Conservation (phyloP, 2,797 vertebrate species). For the Helarctos malayanus region DNA sequence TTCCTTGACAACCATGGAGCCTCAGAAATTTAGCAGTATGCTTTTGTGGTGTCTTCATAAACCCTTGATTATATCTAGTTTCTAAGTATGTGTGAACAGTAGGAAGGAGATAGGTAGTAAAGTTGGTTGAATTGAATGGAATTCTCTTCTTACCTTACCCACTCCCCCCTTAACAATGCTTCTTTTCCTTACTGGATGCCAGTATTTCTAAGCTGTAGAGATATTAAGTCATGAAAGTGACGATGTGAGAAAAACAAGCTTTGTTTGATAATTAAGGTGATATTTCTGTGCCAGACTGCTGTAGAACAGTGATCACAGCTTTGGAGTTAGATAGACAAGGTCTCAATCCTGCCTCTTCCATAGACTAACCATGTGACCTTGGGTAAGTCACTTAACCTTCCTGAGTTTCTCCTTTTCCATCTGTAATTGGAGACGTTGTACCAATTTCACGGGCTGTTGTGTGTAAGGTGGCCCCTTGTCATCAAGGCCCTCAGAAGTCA, state of each 20-base stretch:
- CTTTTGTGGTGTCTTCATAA: slow-evolving; percentile 15
- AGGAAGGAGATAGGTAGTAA: not conserved
- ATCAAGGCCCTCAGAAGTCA: not conserved
- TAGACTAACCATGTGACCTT: not conserved
- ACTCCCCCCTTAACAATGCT: not conserved
- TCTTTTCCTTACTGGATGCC: not conserved
- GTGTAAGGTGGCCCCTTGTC: not conserved
- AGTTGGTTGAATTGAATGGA: not conserved
- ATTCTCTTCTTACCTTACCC: not conserved
- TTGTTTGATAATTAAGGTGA: not conserved
- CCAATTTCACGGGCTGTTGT: not conserved
- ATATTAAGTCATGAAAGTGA: not conserved
- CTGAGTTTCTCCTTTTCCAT: slow-evolving; percentile 12
- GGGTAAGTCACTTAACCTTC: not conserved
- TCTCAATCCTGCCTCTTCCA: not conserved
- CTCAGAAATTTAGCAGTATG: not conserved
- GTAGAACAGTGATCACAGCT: not conserved
- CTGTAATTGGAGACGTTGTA: not conserved
- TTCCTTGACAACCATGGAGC: slow-evolving; percentile 51
- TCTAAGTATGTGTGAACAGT: not conserved
- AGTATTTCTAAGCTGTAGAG: not conserved
- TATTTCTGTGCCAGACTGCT: not conserved
- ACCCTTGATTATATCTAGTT: not conserved
- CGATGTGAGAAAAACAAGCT: not conserved
- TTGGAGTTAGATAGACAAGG: not conserved